phyloP scores from a whole-genome alignment of 2,888 invertebrate species.

The Callinectes sapidus region DNA sequence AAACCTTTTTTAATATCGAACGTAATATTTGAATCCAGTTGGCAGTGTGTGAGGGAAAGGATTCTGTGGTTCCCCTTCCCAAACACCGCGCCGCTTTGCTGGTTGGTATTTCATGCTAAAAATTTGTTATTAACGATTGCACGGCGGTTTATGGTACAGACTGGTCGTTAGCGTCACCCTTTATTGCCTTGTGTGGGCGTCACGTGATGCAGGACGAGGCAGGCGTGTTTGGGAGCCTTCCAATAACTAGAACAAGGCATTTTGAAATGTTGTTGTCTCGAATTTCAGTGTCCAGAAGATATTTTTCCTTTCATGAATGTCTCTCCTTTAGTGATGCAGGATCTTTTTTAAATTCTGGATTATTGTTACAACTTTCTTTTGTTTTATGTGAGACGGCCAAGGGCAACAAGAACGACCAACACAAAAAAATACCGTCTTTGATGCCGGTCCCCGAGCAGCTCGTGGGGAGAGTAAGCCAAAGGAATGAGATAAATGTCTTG shows the following conservation, averaged over 20 bases:
- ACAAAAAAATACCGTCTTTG: too few relatives aligned
- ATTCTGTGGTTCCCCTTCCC: not conserved
- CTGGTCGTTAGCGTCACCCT: not conserved
- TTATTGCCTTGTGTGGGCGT: conserved; percentile 21
- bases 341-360: too few relatives aligned
- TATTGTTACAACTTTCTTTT: too few relatives aligned
- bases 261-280: too few relatives aligned
- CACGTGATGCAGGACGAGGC: not conserved
- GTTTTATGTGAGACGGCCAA: too few relatives aligned
- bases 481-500: too few relatives aligned
- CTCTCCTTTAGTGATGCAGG: too few relatives aligned
- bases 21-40: not conserved
- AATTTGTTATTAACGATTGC: not conserved
- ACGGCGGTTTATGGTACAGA: not conserved
- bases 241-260: not conserved
- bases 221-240: not conserved
- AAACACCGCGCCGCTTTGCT: not conserved
- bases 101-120: not conserved
- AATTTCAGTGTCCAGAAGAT: too few relatives aligned
- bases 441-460: too few relatives aligned
- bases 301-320: too few relatives aligned
- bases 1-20: not conserved
- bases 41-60: not conserved
- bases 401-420: too few relatives aligned
- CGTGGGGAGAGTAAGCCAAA: too few relatives aligned